Evolutionary conservation across 2,888 invertebrate genomes (phyloP).

Genomic region (Pachydiplax longipennis): DNA sequence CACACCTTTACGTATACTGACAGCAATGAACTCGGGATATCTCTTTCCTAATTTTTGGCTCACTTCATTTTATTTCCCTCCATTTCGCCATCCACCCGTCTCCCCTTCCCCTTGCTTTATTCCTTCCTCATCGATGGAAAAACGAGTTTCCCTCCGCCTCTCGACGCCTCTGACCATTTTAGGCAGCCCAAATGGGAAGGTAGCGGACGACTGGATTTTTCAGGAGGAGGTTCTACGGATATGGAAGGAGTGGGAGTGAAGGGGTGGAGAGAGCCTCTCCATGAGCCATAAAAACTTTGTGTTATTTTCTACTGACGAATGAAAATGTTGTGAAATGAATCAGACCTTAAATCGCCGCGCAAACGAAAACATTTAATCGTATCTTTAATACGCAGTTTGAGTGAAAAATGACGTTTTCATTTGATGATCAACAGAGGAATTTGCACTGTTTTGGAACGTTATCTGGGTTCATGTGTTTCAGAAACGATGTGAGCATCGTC

Average conservation of each 20-base stretch:
- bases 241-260: neutral
- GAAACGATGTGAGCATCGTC: too few relatives aligned
- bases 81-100: neutral
- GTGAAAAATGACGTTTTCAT: too few relatives aligned
- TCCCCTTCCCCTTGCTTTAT: neutral
- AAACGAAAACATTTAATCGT: too few relatives aligned
- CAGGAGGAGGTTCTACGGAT: neutral
- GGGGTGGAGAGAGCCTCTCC: neutral
- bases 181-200: constrained; percentile 28
- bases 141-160: constrained; percentile 24
- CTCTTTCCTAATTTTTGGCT: neutral
- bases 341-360: neutral
- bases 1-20: neutral
- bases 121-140: neutral
- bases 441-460: too few relatives aligned
- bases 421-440: too few relatives aligned
- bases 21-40: neutral
- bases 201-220: constrained; percentile 16
- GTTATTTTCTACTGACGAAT: neutral
- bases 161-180: constrained; percentile 28
- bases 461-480: too few relatives aligned
- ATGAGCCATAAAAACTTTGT: neutral
- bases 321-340: neutral
- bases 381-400: too few relatives aligned
- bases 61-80: neutral